Base-by-base conservation (phyloP, 2,113 vertebrate species). In the Tinamus guttatus region DNA sequence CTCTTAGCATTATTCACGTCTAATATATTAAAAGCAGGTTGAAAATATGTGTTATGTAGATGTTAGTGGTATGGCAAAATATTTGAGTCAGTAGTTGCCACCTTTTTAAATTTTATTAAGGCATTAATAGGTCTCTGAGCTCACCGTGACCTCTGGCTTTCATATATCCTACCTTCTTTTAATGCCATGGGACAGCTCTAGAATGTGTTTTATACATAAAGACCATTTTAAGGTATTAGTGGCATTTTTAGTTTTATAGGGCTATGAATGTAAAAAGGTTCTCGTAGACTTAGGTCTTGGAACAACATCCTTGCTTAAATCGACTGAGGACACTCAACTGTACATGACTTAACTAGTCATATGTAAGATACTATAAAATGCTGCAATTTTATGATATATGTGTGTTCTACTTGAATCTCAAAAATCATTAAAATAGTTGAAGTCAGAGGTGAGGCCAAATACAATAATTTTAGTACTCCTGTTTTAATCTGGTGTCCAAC, bases 341-440 rank as follows among this genome's bases (percentile, higher is more conserved):
- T 88, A 13, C 40, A 15, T 74, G 0, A 62, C 51, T 24, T 63
- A 63, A 59, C 13, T 9, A 32, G 43, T 87, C 75, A 47, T 62
- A 60, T 22, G 17, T 19, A 47, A 47, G 20, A 47, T 47, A 47
- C 3, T 34, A 1, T 70, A 28, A 70, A 82, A 81, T 54, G 2
- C 7, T 15, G 21, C 58, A 13, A 1, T 63, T 56, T 74, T 1
- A 0, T 77, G 13, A 8, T 36, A 19, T 25, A 1, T 74, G 12
- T 24, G 70, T 92, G 25, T 56, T 83, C n/a, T 40, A 9, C 22
- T 5, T 67, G 2, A 84, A 10, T 86, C 90, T 84, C 19, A 87
- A 36, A 92, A 79, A 16, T n/a, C 24, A 11, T 77, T 67, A 69
- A 76, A 14, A 22, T 14, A 24, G 7, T 8, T 73, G 3, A 0